A percentile compares a stretch with the other conserved stretches of the same genome.
Evolutionary conservation across 2,888 invertebrate species (phyloP).

Genomic region (Anthoptus insignis): DNA sequence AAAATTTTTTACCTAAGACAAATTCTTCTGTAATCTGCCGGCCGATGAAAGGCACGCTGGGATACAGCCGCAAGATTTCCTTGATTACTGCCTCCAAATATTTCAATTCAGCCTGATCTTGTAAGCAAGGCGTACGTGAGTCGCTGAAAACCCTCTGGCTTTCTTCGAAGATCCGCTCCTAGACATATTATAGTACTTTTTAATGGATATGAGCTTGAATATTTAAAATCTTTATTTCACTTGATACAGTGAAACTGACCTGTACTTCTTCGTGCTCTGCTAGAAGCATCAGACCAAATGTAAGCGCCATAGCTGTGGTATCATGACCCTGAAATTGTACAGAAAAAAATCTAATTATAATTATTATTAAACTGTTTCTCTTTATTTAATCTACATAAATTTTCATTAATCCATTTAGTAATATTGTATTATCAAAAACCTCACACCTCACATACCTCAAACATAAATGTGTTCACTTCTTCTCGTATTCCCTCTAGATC

Average conservation of each 20-base stretch:
- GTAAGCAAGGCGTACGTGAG: constrained; percentile 78
- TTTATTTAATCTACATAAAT: no score
- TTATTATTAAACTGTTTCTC: constrained; percentile 42
- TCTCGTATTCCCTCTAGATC: constrained; percentile 89
- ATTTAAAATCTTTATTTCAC: no score
- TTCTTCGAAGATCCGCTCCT: constrained; percentile 78
- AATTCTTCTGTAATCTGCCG: constrained; percentile 87
- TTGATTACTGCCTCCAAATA: constrained; percentile 91
- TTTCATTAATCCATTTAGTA: no score
- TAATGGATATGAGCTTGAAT: no score
- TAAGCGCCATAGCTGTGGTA: constrained; percentile 77
- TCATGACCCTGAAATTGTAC: constrained; percentile 84
- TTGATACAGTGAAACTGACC: constrained; percentile 44
- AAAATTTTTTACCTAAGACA: constrained; percentile 82
- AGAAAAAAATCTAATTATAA: not conserved
- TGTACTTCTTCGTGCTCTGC: constrained; percentile 74
- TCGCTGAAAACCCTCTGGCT: constrained; percentile 65
- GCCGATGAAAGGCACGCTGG: constrained; percentile 89
- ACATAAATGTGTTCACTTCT: constrained; percentile 93
- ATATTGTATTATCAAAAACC: no score
- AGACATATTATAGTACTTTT: constrained; percentile 3
- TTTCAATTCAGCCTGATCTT: constrained; percentile 87
- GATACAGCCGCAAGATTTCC: constrained; percentile 89
- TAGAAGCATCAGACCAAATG: constrained; percentile 72
- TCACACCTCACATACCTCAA: no score